Evolutionary conservation across 2,797 vertebrate genomes (phyloP).

Genomic region (Chloroceryle inda): DNA sequence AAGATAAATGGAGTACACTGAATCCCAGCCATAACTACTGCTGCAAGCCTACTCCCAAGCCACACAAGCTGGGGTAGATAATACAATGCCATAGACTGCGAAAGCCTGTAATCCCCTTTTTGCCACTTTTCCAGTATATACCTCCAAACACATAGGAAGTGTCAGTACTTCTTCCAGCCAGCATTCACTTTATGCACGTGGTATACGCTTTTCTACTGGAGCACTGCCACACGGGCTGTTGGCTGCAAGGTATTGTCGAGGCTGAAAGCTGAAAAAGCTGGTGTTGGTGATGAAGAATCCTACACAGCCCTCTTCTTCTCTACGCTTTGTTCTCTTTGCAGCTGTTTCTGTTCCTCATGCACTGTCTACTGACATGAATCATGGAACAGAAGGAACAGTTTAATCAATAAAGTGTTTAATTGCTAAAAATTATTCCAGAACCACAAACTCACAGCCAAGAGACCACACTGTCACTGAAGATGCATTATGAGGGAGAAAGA

Average conservation of each 20-base stretch:
- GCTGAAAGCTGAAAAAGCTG: neutral
- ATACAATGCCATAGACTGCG: neutral
- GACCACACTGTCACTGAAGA: neutral
- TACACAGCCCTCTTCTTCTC: neutral
- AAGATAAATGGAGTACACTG: neutral
- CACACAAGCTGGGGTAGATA: neutral
- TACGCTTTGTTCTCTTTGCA: neutral
- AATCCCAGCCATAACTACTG: neutral
- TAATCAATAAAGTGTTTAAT: conserved; percentile 59
- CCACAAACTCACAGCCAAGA: neutral
- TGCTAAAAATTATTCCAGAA: conserved; percentile 42
- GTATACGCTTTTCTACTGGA: neutral
- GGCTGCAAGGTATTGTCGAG: neutral
- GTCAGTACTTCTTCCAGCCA: neutral
- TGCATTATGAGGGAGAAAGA: neutral
- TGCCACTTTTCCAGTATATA: neutral
- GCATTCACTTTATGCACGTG: neutral
- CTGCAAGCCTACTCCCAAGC: neutral
- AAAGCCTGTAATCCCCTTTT: neutral
- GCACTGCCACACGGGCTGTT: neutral
- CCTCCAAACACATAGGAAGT: neutral
- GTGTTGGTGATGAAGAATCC: neutral
- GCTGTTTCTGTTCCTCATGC: neutral
- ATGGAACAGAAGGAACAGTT: conserved; percentile 34
- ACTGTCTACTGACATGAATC: conserved; percentile 12